Base-by-base conservation (phyloP, 2,888 invertebrate genomes). In the Epinotia nisella region DNA sequence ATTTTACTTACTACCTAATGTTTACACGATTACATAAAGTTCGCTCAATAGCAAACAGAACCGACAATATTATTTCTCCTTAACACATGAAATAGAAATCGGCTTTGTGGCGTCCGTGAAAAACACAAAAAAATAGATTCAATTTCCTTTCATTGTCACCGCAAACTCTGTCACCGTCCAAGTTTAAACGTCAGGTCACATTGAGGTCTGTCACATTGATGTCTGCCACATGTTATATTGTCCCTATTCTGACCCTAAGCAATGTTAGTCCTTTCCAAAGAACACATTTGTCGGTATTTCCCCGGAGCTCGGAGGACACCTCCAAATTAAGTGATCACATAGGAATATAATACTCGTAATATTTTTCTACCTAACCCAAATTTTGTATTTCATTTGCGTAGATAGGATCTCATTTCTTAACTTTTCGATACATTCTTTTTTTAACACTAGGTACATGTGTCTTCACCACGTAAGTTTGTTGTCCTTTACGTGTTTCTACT, bases 271-370 rank as follows among this genome's bases (percentile, higher is more conserved):
- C 17, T 29, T 19, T 9, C 53, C 39, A 55, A 51, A 65, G 53
- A 39, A 55, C 65, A 19, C 19, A 55, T 53, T 39, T 35, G 39
- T 53, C 53, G 19, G 39, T 65, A 55, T 65, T 65, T 65, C 65
- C 65, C 65, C 0, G 2, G 65, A 21, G 53, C 65, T 53, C 0
- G 2, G 65, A 21, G 53, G 9, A 49, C 19, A n/a, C 64, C 64
- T 53, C 53, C 15, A 19, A 19, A 39, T 10, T 65, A 55, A 65
- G 39, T 39, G 65, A 19, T 39, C 39, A 15, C 19, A 41, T 21
- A 56, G 66, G n/a, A 35, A 13, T 29, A 35, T 17, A 21, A 15
- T 53, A 41, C 11, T 66, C 41, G 1, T 19, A 24, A 15, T 45
- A 45, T 49, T 7, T 41, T 5, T 19, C 21, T 61, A 65, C 19